Evolutionary conservation across 2,797 vertebrate species (phyloP).

Genomic region (Chiroxiphia lanceolata): DNA sequence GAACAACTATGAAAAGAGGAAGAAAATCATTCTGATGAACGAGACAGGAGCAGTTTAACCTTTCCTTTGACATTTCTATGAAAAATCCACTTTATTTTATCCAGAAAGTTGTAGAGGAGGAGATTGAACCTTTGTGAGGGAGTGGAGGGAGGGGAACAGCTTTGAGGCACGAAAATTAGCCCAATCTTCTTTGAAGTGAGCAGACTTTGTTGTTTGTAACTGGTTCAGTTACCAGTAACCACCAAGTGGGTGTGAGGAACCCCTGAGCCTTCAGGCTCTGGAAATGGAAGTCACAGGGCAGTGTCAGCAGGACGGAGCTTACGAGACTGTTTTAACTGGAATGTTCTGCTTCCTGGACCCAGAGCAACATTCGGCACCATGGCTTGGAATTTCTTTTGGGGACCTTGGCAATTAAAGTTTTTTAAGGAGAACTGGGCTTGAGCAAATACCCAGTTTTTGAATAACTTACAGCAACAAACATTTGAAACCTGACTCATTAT

Average conservation of each 20-base stretch:
- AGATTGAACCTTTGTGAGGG: not conserved
- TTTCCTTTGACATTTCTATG: conserved; percentile 29
- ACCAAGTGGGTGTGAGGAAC: not conserved
- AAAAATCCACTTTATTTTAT: not conserved
- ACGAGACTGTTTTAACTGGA: not conserved
- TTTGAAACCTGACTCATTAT: not conserved
- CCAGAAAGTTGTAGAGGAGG: not conserved
- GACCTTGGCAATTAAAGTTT: not conserved
- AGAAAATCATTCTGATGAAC: conserved; percentile 30
- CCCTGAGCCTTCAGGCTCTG: not conserved
- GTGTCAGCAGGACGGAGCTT: not conserved
- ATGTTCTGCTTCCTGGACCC: not conserved
- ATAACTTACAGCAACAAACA: not conserved
- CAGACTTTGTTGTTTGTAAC: not conserved
- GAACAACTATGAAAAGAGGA: not conserved
- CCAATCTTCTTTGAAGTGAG: not conserved
- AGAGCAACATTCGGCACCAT: not conserved
- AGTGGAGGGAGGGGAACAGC: not conserved
- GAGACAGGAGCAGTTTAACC: conserved; percentile 11
- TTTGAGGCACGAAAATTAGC: not conserved
- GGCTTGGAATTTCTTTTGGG: not conserved
- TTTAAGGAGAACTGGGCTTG: not conserved
- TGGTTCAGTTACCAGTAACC: not conserved
- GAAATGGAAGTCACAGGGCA: not conserved
- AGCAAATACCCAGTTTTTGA: not conserved